Conservation (phyloP, 2,113 vertebrate species). For the Oxyruncus cristatus region DNA sequence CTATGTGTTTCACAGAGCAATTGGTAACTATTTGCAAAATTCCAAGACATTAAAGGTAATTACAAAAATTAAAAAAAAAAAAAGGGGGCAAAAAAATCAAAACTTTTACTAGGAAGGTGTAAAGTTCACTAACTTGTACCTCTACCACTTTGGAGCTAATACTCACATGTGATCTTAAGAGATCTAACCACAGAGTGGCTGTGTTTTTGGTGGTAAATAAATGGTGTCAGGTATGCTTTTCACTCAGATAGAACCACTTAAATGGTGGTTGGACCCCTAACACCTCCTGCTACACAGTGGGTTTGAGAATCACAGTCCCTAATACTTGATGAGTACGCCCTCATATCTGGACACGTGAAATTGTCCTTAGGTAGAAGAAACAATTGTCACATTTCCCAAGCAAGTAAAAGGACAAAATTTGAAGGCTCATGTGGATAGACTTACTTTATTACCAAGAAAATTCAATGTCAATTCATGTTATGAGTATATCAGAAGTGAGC, state of each 20-base stretch:
- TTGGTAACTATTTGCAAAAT: neutral
- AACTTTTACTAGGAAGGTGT: neutral
- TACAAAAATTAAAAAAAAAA: neutral
- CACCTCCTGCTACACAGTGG: neutral
- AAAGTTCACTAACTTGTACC: neutral
- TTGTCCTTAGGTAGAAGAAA: neutral
- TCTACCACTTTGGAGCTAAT: neutral
- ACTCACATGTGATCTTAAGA: neutral
- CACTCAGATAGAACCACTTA: neutral
- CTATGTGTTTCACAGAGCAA: neutral
- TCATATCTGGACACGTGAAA: neutral
- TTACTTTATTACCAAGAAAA: slow-evolving; percentile 3
- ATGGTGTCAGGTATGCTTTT: neutral
- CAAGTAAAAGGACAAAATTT: slow-evolving; percentile 6
- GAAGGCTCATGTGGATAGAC: neutral
- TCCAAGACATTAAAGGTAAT: neutral
- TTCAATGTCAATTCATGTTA: neutral
- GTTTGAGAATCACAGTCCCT: neutral
- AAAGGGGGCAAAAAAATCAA: neutral
- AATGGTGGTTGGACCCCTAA: neutral
- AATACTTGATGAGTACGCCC: neutral
- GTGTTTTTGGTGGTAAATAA: neutral
- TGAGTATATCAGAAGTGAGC: neutral
- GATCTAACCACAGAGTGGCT: neutral
- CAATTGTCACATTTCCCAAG: neutral